A percentile compares a stretch with the other conserved stretches of the same genome.
phyloP scores from a whole-genome alignment of 2,888 invertebrate genomes.

The Acanthoscelides obtectus region DNA sequence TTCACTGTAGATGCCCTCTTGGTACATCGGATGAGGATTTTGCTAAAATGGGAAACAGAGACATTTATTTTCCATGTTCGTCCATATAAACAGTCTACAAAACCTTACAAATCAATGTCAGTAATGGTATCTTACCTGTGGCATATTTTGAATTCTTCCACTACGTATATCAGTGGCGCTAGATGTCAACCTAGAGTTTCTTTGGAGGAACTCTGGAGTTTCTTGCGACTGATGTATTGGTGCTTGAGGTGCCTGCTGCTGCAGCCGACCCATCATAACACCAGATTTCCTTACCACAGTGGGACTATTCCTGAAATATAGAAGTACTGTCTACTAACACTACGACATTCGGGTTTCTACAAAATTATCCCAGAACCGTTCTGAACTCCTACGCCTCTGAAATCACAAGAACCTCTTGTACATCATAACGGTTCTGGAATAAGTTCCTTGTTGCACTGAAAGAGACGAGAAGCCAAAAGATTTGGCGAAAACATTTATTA shows the following conservation, averaged over 20 bases:
- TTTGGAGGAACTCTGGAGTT: constrained; percentile 29
- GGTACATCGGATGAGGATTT: background rate
- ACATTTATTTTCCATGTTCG: background rate
- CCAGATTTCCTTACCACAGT: constrained; percentile 32
- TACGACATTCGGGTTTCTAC: too few relatives aligned
- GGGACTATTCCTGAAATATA: constrained; percentile 18
- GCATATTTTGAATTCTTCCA: background rate
- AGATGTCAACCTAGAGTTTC: constrained; percentile 43
- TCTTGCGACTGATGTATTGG: constrained; percentile 5
- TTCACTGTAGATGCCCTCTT: constrained; percentile 4
- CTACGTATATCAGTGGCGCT: constrained; percentile 42
- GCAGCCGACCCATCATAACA: constrained; percentile 43
- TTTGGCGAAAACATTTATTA: too few relatives aligned
- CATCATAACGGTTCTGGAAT: too few relatives aligned
- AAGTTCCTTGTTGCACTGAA: too few relatives aligned
- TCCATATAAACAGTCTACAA: too few relatives aligned
- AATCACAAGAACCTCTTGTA: too few relatives aligned
- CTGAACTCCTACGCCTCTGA: too few relatives aligned
- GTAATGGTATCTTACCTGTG: background rate
- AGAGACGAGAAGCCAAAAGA: too few relatives aligned
- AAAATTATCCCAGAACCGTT: too few relatives aligned
- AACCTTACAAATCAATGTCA: too few relatives aligned
- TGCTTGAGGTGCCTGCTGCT: constrained; percentile 22
- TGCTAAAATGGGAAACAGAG: background rate
- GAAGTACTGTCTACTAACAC: too few relatives aligned